Evolutionary conservation across 64 coral and sea anemone species (phyloP).

Genomic region (Exaiptasia diaphana): DNA sequence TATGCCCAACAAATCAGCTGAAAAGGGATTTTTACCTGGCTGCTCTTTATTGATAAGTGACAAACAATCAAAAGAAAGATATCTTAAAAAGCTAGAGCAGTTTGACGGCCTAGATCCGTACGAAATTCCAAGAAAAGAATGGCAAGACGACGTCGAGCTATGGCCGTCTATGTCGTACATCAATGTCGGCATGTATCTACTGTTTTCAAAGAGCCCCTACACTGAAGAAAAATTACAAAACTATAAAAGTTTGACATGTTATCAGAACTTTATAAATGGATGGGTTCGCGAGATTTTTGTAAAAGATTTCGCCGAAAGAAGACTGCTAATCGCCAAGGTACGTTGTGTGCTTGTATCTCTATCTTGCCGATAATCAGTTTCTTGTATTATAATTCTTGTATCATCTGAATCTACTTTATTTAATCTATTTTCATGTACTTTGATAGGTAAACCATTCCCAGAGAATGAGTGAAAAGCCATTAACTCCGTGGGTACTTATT

Average conservation of each 20-base stretch:
- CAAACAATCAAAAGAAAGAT: conserved; percentile 27
- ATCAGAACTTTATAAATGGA: conserved; percentile 43
- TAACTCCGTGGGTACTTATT: conserved; percentile 38
- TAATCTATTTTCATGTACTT: not conserved
- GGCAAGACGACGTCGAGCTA: conserved; percentile 25
- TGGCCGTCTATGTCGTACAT: conserved; percentile 51
- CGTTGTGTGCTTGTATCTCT: not conserved
- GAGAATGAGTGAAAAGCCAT: conserved; percentile 33
- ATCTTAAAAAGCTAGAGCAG: conserved; percentile 20
- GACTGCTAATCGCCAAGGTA: conserved; percentile 49
- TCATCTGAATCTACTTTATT: not conserved
- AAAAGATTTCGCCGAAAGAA: conserved; percentile 54
- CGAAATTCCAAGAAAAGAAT: conserved; percentile 40
- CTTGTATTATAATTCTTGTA: not conserved
- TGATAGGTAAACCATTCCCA: conserved; percentile 43
- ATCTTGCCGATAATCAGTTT: not conserved
- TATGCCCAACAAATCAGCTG: not conserved
- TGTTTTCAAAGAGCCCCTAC: conserved; percentile 35
- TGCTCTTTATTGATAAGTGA: not conserved
- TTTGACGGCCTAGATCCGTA: conserved; percentile 27
- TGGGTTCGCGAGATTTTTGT: conserved; percentile 41
- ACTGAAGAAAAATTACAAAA: conserved; percentile 46
- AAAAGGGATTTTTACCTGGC: conserved; percentile 5
- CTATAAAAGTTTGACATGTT: conserved; percentile 52
- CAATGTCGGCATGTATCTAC: conserved; percentile 51